Evolutionary conservation across 1,140 invertebrate species (phyloP), one percentile per base, ranked within the genome.

Genomic region (Heliconius nattereri): DNA sequence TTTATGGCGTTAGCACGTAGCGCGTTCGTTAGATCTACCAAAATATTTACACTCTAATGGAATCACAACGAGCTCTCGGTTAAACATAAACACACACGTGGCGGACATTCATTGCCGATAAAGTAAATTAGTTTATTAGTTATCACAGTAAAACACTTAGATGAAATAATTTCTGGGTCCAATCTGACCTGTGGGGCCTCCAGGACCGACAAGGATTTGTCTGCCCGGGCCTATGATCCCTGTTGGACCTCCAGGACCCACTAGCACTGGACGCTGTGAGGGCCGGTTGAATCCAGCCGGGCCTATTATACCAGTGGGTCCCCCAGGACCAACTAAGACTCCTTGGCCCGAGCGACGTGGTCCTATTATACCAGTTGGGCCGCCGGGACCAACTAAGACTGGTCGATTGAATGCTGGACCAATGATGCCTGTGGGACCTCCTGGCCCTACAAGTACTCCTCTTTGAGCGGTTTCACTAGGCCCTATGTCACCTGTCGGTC

Each of bases 321-420:
- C 95, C 2, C 94, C 95, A 1, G 96, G 96, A 11, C 96, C 96
- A 1, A 89, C 91, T 71, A 94, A 79, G n/a, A 94, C 81, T 1
- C 95, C 95, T 45, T 75, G 78, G 57, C 95, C 95, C 19, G 72
- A 77, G 49, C 79, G 72, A 45, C 78, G 52, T 8, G 90, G 89
- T 8, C 95, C 95, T 45, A 95, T 93, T 9, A 95, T 89, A 7
- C 95, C 95, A 1, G 95, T 95, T 7, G 95, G 95, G 75, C 95
- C 95, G 3, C 94, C 95, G 2, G 96, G 96, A 0, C 85, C 85
- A 3, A 89, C 90, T 66, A 94, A 75, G 16, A 94, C 82, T 71
- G 87, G 86, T 71, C 85, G 79, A 35, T 83, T 86, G 19, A 81
- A 76, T 19, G 87, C 81, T 54, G 85, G 84, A 32, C 84, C 85